A percentile compares a stretch with the other conserved stretches of the same genome.
These are phyloP conservation scores for Tanytarsus gracilentus DNA, from an alignment of 2,888 invertebrate species.

Conservation along the genomic window DNA sequence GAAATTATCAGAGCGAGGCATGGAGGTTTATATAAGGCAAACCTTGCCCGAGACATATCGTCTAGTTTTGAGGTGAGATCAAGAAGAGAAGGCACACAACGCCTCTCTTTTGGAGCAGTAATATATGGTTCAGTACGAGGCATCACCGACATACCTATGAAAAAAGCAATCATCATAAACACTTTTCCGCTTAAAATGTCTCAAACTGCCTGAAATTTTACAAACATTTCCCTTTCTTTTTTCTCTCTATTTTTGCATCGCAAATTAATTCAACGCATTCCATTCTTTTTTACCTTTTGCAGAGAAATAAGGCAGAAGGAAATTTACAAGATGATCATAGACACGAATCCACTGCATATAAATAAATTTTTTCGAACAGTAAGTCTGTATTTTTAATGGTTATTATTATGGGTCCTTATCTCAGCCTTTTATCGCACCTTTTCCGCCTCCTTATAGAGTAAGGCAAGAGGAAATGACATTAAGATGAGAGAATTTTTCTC, in stretches of 20 bases:
- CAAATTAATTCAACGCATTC: neutral
- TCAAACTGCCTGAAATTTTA: no score
- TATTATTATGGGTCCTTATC: no score
- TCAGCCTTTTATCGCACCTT: no score
- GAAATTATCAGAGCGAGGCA: constrained; percentile 55
- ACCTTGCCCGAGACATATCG: constrained; percentile 59
- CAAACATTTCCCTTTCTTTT: neutral
- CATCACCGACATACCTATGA: neutral
- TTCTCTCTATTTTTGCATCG: neutral
- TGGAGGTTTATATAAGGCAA: constrained; percentile 71
- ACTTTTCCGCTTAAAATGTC: constrained; percentile 1
- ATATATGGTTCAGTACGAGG: neutral
- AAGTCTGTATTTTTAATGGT: constrained; percentile 44
- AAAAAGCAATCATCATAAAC: constrained; percentile 13
- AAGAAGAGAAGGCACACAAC: neutral
- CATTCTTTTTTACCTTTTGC: neutral
- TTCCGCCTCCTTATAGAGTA: no score
- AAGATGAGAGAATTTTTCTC: no score
- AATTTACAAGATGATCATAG: constrained; percentile 79
- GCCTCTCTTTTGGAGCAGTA: neutral
- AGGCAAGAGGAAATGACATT: no score
- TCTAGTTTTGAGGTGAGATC: constrained; percentile 46
- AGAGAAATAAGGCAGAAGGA: constrained; percentile 66
- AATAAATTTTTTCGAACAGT: constrained; percentile 79
- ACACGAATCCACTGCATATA: constrained; percentile 74